Conservation (phyloP, 92 coral and sea anemone genomes). For the Plumapathes pennacea region DNA sequence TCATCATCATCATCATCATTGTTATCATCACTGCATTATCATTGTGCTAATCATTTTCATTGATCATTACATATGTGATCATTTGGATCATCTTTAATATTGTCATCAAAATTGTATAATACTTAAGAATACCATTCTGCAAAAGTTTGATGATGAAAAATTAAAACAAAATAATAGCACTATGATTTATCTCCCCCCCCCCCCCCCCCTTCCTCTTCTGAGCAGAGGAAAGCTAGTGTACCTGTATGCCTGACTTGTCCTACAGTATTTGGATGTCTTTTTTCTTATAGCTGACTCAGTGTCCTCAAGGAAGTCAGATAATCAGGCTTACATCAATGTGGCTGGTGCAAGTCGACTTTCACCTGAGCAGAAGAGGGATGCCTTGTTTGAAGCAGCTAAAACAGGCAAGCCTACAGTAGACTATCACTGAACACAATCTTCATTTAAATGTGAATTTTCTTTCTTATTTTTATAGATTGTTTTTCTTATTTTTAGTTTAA, state of each 20-base stretch:
- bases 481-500: no score
- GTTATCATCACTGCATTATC: neutral
- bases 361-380: constrained; percentile 66
- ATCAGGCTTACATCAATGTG: constrained; percentile 62
- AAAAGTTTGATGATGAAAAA: no score
- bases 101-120: neutral
- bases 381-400: constrained; percentile 77
- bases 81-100: neutral
- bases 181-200: no score
- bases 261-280: neutral
- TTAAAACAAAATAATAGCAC: no score
- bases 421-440: neutral
- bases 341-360: constrained; percentile 55
- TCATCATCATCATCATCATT: neutral
- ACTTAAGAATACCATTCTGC: no score
- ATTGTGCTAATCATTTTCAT: no score
- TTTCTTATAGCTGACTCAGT: constrained; percentile 40
- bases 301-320: constrained; percentile 56
- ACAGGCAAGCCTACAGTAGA: constrained; percentile 47
- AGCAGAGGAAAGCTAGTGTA: no score
- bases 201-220: no score
- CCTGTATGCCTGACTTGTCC: neutral
- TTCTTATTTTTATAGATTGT: neutral
- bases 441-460: neutral
- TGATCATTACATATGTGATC: neutral